phyloP scores from a whole-genome alignment of 2,888 invertebrate genomes.

The Drosophila borborema region DNA sequence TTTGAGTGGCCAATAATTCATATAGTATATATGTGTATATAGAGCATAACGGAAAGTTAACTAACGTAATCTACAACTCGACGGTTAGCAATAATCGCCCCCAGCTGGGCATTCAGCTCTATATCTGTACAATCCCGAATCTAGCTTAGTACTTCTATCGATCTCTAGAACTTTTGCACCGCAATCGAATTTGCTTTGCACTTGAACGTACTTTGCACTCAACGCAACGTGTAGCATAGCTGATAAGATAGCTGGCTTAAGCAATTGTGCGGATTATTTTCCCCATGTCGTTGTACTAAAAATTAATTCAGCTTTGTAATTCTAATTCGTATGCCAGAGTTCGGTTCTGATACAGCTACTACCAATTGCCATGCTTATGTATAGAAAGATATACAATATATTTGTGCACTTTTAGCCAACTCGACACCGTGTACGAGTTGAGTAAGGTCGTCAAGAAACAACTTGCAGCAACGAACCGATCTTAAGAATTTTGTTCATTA shows the following conservation, averaged over 20 bases:
- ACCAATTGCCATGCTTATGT: background rate
- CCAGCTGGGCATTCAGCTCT: background rate
- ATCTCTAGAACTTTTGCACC: conserved; percentile 25
- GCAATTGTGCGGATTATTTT: conserved; percentile 33
- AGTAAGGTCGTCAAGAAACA: conserved; percentile 51
- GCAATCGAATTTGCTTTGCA: conserved; percentile 32
- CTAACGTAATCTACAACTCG: background rate
- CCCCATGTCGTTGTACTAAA: conserved; percentile 12
- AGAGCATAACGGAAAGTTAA: background rate
- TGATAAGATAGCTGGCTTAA: conserved; percentile 64
- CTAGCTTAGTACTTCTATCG: conserved; percentile 1
- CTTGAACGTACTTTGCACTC: conserved; percentile 60
- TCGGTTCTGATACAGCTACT: too few species aligned
- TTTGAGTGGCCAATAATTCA: background rate
- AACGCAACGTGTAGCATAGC: conserved; percentile 35
- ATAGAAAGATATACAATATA: background rate
- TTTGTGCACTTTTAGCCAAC: conserved; percentile 31
- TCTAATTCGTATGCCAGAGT: conserved; percentile 1
- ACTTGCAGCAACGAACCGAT: conserved; percentile 22
- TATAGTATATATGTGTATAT: background rate
- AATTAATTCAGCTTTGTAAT: conserved; percentile 26
- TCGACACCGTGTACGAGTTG: background rate
- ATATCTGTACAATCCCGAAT: background rate
- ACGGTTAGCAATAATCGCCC: background rate
- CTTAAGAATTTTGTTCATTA: conserved; percentile 63